phyloP scores from a whole-genome alignment of 35 echinoderm and acorn worm genomes.

The Acanthaster planci region DNA sequence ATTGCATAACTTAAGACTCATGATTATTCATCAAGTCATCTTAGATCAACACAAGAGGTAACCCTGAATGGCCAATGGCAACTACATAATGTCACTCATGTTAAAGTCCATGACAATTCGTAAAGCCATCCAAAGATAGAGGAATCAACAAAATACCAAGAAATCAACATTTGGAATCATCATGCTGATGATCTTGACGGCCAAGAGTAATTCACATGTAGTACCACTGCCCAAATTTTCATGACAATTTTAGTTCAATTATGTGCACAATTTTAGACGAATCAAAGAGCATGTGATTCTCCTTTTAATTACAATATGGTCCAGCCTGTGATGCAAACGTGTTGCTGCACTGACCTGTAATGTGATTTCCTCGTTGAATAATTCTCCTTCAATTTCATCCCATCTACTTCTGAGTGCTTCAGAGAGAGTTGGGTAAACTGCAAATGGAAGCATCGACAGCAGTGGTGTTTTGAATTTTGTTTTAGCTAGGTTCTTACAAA shows the following conservation, averaged over 20 bases:
- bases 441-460: neutral
- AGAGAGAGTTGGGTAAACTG: slow-evolving; percentile 19
- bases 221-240: too few species aligned
- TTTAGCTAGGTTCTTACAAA: too few species aligned
- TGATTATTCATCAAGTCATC: neutral
- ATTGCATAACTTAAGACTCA: too few species aligned
- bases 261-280: too few species aligned
- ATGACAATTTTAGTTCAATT: too few species aligned
- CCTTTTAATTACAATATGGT: too few species aligned
- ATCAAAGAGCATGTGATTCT: too few species aligned
- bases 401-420: neutral
- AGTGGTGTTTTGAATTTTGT: too few species aligned
- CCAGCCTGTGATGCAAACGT: neutral
- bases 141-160: too few species aligned
- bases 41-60: neutral
- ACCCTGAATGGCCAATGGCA: neutral
- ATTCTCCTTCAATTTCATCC: slow-evolving; percentile 11
- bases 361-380: slow-evolving; percentile 20
- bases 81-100: neutral
- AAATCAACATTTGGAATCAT: too few species aligned
- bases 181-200: too few species aligned
- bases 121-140: neutral
- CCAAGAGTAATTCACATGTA: too few species aligned
- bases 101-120: neutral
- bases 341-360: neutral